A percentile compares a stretch with the other conserved stretches of the same genome.
Evolutionary conservation across 2,888 invertebrate species (phyloP).

Genomic region (Xanthia togata): DNA sequence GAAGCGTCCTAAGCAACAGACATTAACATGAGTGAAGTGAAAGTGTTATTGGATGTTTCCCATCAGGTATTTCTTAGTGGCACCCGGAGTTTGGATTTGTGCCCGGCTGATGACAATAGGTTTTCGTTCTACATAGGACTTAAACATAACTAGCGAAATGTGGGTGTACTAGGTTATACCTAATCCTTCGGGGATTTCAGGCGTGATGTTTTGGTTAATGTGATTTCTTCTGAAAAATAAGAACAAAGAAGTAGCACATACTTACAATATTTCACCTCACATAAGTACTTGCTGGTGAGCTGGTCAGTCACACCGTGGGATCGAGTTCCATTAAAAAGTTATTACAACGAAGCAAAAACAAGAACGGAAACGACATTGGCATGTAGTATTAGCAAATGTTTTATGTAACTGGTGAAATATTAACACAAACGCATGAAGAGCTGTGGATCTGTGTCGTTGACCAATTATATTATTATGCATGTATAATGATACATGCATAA

Average conservation of each 20-base stretch:
- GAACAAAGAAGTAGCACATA: constrained; percentile 9
- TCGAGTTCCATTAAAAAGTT: constrained; percentile 46
- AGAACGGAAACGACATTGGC: constrained; percentile 49
- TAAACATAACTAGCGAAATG: neutral
- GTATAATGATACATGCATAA: too few relatives aligned
- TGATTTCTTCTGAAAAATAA: neutral
- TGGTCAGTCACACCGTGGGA: constrained; percentile 55
- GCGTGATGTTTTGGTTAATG: neutral
- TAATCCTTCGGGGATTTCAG: neutral
- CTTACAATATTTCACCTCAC: constrained; percentile 1
- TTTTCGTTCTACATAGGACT: neutral
- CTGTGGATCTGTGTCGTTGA: constrained; percentile 41
- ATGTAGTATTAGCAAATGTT: constrained; percentile 54
- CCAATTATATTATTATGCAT: constrained; percentile 28
- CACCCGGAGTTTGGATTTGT: neutral
- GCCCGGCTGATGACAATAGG: neutral
- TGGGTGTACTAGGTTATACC: neutral
- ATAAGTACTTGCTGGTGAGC: constrained; percentile 24
- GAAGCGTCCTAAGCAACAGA: neutral
- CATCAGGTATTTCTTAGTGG: neutral
- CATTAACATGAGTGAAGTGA: neutral
- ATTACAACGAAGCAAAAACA: constrained; percentile 43
- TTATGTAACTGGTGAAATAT: constrained; percentile 60
- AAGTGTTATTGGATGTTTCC: neutral
- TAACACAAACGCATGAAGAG: constrained; percentile 51